Conservation (phyloP, 2,888 invertebrate species). For the Drosophila neonasuta region DNA sequence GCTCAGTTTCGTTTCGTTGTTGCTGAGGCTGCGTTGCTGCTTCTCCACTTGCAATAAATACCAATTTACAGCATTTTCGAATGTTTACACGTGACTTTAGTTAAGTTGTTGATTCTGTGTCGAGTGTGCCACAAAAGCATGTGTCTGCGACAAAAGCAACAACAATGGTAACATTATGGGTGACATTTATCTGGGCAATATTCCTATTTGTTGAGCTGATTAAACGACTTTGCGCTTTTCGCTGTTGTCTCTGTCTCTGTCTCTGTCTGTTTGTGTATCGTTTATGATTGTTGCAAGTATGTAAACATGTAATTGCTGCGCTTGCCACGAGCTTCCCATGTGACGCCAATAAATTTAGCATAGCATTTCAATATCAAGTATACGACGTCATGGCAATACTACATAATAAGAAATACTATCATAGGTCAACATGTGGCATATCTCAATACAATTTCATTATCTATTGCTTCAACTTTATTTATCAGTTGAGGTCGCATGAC, state of each 20-base stretch:
- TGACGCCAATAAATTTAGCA: constrained; percentile 24
- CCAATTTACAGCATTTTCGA: constrained; percentile 71
- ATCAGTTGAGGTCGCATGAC: background rate
- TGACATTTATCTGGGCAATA: constrained; percentile 44
- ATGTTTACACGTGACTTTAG: constrained; percentile 74
- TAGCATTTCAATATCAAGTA: constrained; percentile 30
- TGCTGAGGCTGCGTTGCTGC: constrained; percentile 18
- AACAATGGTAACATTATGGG: constrained; percentile 16
- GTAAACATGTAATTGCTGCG: constrained; percentile 31
- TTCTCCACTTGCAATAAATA: constrained; percentile 61
- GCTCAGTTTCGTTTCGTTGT: constrained; percentile 21
- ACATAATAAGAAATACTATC: background rate
- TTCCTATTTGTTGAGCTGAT: constrained; percentile 54
- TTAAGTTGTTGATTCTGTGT: constrained; percentile 50
- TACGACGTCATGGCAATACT: constrained; percentile 25
- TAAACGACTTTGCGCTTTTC: constrained; percentile 49
- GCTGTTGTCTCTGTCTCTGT: constrained; percentile 22
- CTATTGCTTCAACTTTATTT: constrained; percentile 13
- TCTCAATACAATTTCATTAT: constrained; percentile 8
- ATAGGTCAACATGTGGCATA: background rate
- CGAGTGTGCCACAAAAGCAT: constrained; percentile 33
- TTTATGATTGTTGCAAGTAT: constrained; percentile 38
- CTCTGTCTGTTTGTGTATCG: constrained; percentile 26
- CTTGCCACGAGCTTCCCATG: constrained; percentile 34
- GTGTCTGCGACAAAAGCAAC: constrained; percentile 4